Evolutionary conservation across 2,113 vertebrate species (phyloP).

Genomic region (Amphilophus citrinellus): DNA sequence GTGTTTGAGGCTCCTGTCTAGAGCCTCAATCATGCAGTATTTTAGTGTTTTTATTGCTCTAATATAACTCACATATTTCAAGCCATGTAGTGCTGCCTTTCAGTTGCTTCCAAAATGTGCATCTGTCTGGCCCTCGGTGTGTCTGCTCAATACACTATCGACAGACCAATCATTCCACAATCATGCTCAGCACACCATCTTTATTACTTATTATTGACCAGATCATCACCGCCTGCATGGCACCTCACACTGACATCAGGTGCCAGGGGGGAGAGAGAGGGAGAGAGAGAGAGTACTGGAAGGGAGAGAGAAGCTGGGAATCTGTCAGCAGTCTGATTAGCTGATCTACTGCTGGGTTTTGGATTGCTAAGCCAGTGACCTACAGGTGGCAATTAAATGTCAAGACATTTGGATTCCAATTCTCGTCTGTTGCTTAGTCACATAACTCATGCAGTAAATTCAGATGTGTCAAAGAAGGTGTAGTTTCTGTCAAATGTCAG

Average conservation of each 20-base stretch:
- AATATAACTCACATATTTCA: conserved; percentile 59
- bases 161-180: conserved; percentile 79
- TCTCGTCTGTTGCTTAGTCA: conserved; percentile 68
- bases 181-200: conserved; percentile 79
- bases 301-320: conserved; percentile 46
- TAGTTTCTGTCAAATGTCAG: conserved; percentile 57
- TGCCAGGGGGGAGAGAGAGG: conserved; percentile 49
- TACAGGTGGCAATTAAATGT: conserved; percentile 81
- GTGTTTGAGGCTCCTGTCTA: not conserved
- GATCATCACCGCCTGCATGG: conserved; percentile 67
- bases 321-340: conserved; percentile 72
- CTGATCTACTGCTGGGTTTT: conserved; percentile 72
- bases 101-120: conserved; percentile 64
- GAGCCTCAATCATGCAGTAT: conserved; percentile 17
- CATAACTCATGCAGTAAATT: conserved; percentile 71
- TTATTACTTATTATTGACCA: conserved; percentile 80
- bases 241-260: conserved; percentile 67
- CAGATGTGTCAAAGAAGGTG: conserved; percentile 62
- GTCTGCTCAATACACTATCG: conserved; percentile 75
- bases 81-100: conserved; percentile 52
- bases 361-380: conserved; percentile 73
- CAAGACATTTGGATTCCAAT: conserved; percentile 81
- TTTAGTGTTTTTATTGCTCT: conserved; percentile 50
- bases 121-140: conserved; percentile 62
- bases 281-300: conserved; percentile 7